These are phyloP conservation scores for Karalla daura DNA, from an alignment of 2,797 vertebrate species.

Conservation along the genomic window DNA sequence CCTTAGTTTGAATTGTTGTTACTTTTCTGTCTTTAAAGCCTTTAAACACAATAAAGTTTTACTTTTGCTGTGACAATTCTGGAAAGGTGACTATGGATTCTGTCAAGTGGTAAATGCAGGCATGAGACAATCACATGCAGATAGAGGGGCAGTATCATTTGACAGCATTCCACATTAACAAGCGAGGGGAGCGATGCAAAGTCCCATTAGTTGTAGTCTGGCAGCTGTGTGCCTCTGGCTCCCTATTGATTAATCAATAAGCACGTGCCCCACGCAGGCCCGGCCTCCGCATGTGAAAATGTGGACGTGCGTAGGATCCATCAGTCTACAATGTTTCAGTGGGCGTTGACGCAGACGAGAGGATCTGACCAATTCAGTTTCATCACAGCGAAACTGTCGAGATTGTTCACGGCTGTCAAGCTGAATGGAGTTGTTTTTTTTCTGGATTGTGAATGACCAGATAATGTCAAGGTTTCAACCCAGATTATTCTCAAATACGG, in stretches of 20 bases:
- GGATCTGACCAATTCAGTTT: neutral
- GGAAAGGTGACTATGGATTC: neutral
- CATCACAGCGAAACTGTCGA: neutral
- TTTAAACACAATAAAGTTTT: too few species aligned
- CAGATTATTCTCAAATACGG: slow-evolving; percentile 16
- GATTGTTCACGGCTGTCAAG: neutral
- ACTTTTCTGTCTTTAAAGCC: too few species aligned
- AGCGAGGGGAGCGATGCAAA: slow-evolving; percentile 25
- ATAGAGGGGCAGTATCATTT: neutral
- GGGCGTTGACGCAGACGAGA: neutral
- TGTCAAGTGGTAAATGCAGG: neutral
- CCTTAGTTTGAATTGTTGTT: too few species aligned
- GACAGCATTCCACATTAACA: slow-evolving; percentile 33
- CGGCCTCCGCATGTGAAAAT: slow-evolving; percentile 35
- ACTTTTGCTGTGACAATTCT: too few species aligned
- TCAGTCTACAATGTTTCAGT: slow-evolving; percentile 48
- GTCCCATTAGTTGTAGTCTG: slow-evolving; percentile 54
- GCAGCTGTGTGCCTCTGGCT: slow-evolving; percentile 43
- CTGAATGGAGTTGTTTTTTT: neutral
- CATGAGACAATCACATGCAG: too few species aligned
- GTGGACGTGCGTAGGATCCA: slow-evolving; percentile 37
- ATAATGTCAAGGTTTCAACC: slow-evolving; percentile 17
- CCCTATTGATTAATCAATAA: slow-evolving; percentile 75
- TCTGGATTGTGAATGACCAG: neutral
- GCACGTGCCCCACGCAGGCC: slow-evolving; percentile 52